Evolutionary conservation across 2,113 vertebrate genomes (phyloP).

Genomic region (Plecotus auritus): DNA sequence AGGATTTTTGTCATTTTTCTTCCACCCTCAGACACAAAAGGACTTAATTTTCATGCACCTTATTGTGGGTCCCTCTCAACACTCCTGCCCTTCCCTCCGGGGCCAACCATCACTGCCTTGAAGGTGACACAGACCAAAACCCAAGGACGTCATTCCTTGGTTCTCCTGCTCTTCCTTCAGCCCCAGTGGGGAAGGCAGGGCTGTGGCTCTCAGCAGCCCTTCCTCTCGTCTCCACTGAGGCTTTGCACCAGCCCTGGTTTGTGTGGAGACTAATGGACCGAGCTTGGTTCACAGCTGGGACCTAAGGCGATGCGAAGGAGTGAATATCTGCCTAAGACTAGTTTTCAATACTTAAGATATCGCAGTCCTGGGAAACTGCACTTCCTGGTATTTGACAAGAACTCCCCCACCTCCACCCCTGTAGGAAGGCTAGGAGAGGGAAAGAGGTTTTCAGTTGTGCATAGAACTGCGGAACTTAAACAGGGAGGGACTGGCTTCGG

Average conservation of each 20-base stretch:
- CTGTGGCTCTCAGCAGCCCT: neutral
- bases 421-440: neutral
- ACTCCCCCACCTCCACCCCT: fast-evolving
- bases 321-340: neutral
- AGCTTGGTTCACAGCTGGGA: neutral
- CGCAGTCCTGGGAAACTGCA: neutral
- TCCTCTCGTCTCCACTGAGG: neutral
- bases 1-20: neutral
- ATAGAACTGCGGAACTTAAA: neutral
- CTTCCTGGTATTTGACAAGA: neutral
- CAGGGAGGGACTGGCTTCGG: neutral
- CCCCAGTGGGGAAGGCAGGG: neutral
- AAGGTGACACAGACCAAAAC: too few relatives aligned
- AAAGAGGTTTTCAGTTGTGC: neutral
- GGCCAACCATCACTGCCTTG: too few relatives aligned
- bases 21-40: neutral
- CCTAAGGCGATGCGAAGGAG: neutral
- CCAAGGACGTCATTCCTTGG: neutral
- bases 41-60: neutral
- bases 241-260: neutral
- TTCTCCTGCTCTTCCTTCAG: neutral
- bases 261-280: neutral
- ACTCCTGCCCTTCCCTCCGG: neutral
- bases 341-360: neutral
- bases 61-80: too few relatives aligned